Percentiles rank a stretch among this genome's conserved stretches.
Conservation (phyloP, 1,140 invertebrate genomes). For the Limonius californicus region DNA sequence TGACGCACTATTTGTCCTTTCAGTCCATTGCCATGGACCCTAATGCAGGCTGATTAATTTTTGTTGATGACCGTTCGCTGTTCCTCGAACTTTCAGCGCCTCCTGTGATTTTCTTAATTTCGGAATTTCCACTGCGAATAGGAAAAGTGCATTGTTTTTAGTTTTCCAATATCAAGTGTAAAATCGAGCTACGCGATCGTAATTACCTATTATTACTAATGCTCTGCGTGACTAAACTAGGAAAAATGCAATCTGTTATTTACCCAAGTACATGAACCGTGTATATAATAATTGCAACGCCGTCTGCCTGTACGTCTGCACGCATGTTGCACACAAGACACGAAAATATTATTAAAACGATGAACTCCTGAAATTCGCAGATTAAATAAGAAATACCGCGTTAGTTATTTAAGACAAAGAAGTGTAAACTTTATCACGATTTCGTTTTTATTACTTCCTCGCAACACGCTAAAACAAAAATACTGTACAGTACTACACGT, state of each 20-base stretch:
- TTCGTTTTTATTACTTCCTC: no score
- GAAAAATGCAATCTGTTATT: slow-evolving; percentile 6
- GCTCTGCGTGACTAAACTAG: not conserved
- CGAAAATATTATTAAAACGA: not conserved
- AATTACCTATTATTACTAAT: slow-evolving; percentile 6
- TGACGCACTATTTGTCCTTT: slow-evolving; percentile 34
- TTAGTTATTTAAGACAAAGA: no score
- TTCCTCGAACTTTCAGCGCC: not conserved
- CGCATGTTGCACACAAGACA: not conserved
- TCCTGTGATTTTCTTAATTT: not conserved
- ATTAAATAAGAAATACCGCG: not conserved
- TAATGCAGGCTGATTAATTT: slow-evolving; percentile 33
- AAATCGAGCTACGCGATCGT: not conserved
- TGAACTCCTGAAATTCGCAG: not conserved
- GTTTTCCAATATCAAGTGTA: not conserved
- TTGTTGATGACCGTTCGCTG: slow-evolving; percentile 10
- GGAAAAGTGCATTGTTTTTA: not conserved
- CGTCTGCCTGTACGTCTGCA: slow-evolving; percentile 11
- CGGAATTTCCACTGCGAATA: not conserved
- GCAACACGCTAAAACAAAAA: no score
- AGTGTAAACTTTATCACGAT: no score
- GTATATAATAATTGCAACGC: slow-evolving; percentile 5
- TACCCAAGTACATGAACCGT: not conserved
- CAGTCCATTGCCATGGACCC: slow-evolving; percentile 19
- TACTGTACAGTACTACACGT: no score